Base-by-base conservation (phyloP, 2,113 vertebrate species). In the Natator depressus region DNA sequence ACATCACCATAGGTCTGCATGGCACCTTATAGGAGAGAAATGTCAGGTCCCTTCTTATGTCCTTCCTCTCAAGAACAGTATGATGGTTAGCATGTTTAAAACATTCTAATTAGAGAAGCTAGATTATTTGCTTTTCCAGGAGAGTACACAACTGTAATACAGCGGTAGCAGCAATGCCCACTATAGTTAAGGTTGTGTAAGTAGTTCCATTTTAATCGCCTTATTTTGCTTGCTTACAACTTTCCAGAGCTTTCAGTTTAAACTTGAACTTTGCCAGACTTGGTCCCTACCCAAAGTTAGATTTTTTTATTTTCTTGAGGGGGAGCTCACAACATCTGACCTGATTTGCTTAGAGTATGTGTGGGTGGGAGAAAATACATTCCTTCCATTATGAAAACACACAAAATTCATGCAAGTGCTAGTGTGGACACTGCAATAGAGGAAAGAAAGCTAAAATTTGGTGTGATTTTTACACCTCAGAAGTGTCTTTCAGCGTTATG, bases 131-230 rank as follows among this genome's bases (percentile, higher is more conserved):
- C 50, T 5, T 31, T 87, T 82, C 59, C 54, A 87, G 79, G 80
- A 92, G 87, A 89, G 49, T 51, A 10, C 14, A 2, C 72, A 84
- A 54, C 38, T 82, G 50, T 85, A 62, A 85, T 0, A 0, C 53
- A 29, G 5, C 1, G 4, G 55, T 54, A 89, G 80, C 47, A 75
- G 31, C 80, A 85, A 38, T 75, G 42, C 84, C 90, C 79, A 29
- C 49, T 12, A 3, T 87, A 87, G 89, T 88, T 62, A 84, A 75
- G n/a, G 81, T 31, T 83, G 79, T 91, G 82, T 87, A 4, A 46
- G 12, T 87, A 84, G 91, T 96, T 95, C 87, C 50, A 38, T 81
- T 96, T 88, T 91, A 87, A 91, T 89, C 80, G 72, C 93, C 46
- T 84, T 93, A 90, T 79, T 46, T 47, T 27, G 13, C 12, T 46